Conservation (phyloP, 1,140 invertebrate genomes). For the Adelges cooleyi region DNA sequence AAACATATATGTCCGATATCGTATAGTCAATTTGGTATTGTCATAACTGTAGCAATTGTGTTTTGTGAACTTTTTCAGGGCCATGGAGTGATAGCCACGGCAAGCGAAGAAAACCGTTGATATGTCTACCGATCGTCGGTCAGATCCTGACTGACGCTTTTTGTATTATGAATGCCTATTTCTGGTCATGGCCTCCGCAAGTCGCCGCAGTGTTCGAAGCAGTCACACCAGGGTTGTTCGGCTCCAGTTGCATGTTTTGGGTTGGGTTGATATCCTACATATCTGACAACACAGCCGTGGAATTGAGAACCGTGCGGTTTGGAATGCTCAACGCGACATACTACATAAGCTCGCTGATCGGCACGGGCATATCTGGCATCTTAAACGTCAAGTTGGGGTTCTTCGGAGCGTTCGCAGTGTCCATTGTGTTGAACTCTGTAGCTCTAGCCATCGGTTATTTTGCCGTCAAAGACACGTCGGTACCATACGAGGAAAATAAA, state of each 20-base stretch:
- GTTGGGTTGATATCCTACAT: slow-evolving; percentile 41
- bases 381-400: slow-evolving; percentile 25
- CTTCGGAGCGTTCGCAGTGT: slow-evolving; percentile 20
- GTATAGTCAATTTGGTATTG: no score
- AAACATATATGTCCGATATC: no score
- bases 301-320: slow-evolving; percentile 38
- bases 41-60: no score
- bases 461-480: background rate
- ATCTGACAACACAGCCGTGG: slow-evolving; percentile 36
- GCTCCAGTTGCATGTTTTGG: slow-evolving; percentile 38
- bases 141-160: slow-evolving; percentile 28
- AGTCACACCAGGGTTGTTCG: slow-evolving; percentile 38
- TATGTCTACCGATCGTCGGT: slow-evolving; percentile 38
- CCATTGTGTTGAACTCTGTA: background rate
- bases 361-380: slow-evolving; percentile 24
- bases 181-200: slow-evolving; percentile 30
- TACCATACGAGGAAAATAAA: background rate
- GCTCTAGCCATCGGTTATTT: background rate
- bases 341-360: slow-evolving; percentile 25
- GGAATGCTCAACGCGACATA: slow-evolving; percentile 35
- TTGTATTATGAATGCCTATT: slow-evolving; percentile 29
- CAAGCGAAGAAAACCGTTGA: slow-evolving; percentile 38
- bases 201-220: slow-evolving; percentile 36
- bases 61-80: no score
- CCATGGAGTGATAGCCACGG: slow-evolving; percentile 33